Evolutionary conservation across 2,113 vertebrate genomes (phyloP), one percentile per base, ranked within the genome.

Genomic region (Myiopsitta monachus): DNA sequence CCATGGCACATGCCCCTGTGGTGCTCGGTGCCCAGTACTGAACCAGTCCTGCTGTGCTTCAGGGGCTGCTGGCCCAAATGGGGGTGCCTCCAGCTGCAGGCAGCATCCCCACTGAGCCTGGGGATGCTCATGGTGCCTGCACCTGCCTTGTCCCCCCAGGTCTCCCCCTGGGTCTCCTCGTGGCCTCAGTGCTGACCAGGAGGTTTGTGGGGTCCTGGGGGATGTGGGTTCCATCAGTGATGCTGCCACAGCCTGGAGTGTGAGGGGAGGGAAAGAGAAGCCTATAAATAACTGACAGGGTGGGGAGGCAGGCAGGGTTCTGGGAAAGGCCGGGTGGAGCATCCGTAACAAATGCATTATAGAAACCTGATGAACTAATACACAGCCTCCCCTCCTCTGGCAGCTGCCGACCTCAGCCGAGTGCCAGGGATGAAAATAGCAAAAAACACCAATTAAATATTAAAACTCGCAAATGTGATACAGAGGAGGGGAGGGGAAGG

Each of bases 381-480:
- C 43, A 55, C 90, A 92, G 82, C 82, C 54, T 79, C 38, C 62
- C 69, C 13, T 24, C 51, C 22, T 46, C 41, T 33, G 43, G 51
- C 70, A 49, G 33, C 33, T 75, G 90, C 85, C 83, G 93, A 90
- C 92, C 90, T 90, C 92, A 74, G 88, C 85, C 24, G 76, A 94
- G 64, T 17, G 55, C 64, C 85, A 88, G 86, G 90, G 92, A 72
- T 13, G 4, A 49, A 85, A 92, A 73, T 43, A 88, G 93, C 83
- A 72, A 85, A 92, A 91, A 62, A 64, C 33, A 61, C 73, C 83
- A 63, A 63, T 95, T 70, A 83, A 93, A 94, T 72, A 93, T 93
- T 96, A 90, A 96, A 95, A 74, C 92, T 88, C 78, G 30, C 39
- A 83, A 84, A 87, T 23, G 64, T 81, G 85, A 84, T 38, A 76